Base-by-base conservation (phyloP, 2,888 invertebrate species). In the Cylloceria caligata region DNA sequence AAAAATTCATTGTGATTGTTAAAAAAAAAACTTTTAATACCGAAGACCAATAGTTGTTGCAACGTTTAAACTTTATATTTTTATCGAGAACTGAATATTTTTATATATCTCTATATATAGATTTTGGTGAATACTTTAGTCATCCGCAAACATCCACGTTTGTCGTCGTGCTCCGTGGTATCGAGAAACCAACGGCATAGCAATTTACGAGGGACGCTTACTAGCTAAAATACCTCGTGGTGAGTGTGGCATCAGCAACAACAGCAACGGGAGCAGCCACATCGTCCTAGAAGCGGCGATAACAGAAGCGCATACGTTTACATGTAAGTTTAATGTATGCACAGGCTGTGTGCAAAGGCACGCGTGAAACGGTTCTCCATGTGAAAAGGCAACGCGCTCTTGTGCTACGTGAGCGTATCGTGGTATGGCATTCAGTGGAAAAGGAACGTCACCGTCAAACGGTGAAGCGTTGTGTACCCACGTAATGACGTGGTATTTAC, bases 161-260 rank as follows among this genome's bases (percentile, higher is more conserved):
- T 19, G 34, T 7, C 34, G 60, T 60, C 19, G 24, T 9, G 36
- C 34, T 36, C 7, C 68, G 36, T 3, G n/a, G 42, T 57, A 30
- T 27, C 27, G 19, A 75, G 42, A 55, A 69, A 16, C n/a, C 42
- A 34, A 39, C 79, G n/a, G n/a, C n/a, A 64, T 77, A 76, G 79
- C 78, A 81, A 81, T 83, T 83, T 81, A 80, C 83, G 67, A 74
- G 52, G 57, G 49, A 39, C 75, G 42, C 60, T 39, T 57, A 47
- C 71, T 39, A 45, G 57, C 55, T 74, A 57, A 71, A 80, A 80
- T 75, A 71, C 47, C 75, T 71, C 47, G 75, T 36, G 60, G 71
- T 45, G 24, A 65, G 69, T 64, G 68, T 62, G 30, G 34, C 68
- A 64, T 24, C 62, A 45, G 13, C 30, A 16, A 19, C 52, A 52